These are phyloP conservation scores for Phyto melanocephala DNA, from an alignment of 2,888 invertebrate species.

Conservation along the genomic window DNA sequence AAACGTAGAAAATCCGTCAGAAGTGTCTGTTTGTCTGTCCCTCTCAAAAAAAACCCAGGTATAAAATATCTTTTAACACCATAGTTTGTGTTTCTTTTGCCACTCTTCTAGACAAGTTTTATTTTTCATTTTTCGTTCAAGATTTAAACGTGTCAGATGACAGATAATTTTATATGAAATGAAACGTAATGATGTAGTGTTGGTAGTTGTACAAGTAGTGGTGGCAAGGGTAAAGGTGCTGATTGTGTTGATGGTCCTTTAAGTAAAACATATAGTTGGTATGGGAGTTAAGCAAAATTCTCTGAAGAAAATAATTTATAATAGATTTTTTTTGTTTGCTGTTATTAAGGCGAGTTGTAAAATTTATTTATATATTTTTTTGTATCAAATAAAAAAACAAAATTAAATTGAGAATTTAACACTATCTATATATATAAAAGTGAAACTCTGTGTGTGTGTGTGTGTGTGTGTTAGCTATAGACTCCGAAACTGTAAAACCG, in stretches of 20 bases:
- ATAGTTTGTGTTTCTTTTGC: not conserved
- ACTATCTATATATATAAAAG: too few species aligned
- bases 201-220: not conserved
- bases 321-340: constrained; percentile 23
- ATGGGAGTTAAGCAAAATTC: not conserved
- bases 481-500: too few species aligned
- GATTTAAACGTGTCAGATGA: constrained; percentile 55
- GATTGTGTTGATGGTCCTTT: not conserved
- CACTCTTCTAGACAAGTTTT: not conserved
- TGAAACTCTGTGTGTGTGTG: too few species aligned
- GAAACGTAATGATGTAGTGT: constrained; percentile 20
- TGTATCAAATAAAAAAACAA: not conserved
- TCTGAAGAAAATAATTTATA: constrained; percentile 13
- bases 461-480: too few species aligned
- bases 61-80: constrained; percentile 56
- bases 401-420: constrained; percentile 21
- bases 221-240: not conserved
- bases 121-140: constrained; percentile 25
- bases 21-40: constrained; percentile 9
- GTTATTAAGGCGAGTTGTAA: not conserved
- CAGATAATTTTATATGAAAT: constrained; percentile 60
- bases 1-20: constrained; percentile 46
- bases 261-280: not conserved
- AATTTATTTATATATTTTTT: too few species aligned
- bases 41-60: constrained; percentile 40